Percentiles rank a stretch among this genome's conserved stretches.
phyloP scores from a whole-genome alignment of 2,113 vertebrate genomes.

The Hippoglossus stenolepis region DNA sequence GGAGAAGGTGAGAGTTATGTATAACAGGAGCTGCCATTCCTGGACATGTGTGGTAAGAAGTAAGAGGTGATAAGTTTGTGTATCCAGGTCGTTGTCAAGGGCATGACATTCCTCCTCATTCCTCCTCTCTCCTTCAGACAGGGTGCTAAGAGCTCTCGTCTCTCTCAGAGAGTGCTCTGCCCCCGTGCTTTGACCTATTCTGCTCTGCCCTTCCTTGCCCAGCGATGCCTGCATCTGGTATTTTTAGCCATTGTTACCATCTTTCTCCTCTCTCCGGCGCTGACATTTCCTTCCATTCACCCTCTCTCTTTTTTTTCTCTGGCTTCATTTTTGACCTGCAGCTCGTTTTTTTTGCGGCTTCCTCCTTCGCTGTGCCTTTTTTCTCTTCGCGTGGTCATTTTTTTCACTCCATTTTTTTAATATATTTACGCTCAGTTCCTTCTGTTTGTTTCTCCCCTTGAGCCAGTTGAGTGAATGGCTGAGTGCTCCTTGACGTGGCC shows the following conservation, averaged over 20 bases:
- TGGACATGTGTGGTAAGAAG: slow-evolving; percentile 2
- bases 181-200: slow-evolving; percentile 32
- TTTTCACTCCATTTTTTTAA: neutral
- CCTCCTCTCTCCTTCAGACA: slow-evolving; percentile 17
- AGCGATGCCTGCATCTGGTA: slow-evolving; percentile 51
- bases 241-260: slow-evolving; percentile 75
- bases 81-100: slow-evolving; percentile 29
- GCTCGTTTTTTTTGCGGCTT: slow-evolving; percentile 25
- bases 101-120: slow-evolving; percentile 25
- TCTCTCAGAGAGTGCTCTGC: slow-evolving; percentile 38
- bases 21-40: neutral
- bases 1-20: slow-evolving; percentile 35
- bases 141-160: slow-evolving; percentile 13
- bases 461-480: slow-evolving; percentile 37
- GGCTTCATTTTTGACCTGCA: slow-evolving; percentile 38
- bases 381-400: slow-evolving; percentile 14
- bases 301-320: slow-evolving; percentile 21
- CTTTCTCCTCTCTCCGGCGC: slow-evolving; percentile 56
- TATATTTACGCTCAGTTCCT: slow-evolving; percentile 25
- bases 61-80: slow-evolving; percentile 23
- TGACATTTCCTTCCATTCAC: slow-evolving; percentile 66
- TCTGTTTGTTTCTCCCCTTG: slow-evolving; percentile 27
- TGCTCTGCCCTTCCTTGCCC: slow-evolving; percentile 51
- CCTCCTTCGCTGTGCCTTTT: slow-evolving; percentile 12
- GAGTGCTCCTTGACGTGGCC: slow-evolving; percentile 43